These are phyloP conservation scores for Galago senegalensis DNA, from an alignment of 2,797 vertebrate species.

Conservation along the genomic window DNA sequence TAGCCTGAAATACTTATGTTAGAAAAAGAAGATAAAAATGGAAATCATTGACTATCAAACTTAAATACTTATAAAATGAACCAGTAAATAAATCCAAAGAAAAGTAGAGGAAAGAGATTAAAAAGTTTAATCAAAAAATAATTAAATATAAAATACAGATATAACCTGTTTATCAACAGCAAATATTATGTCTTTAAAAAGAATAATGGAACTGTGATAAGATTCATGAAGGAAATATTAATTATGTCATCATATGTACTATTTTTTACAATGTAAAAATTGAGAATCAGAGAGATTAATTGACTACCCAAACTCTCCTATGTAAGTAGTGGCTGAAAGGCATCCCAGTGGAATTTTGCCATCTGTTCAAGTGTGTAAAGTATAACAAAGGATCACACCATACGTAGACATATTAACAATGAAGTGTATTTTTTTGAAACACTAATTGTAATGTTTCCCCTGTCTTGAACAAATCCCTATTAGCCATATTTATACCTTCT, in stretches of 20 bases:
- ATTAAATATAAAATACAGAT: constrained; percentile 17
- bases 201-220: not conserved
- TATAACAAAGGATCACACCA: not conserved
- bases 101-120: not conserved
- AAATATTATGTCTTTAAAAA: not conserved
- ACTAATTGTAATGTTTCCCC: not conserved
- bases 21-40: not conserved
- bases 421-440: not conserved
- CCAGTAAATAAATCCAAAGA: not conserved
- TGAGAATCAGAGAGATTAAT: not conserved
- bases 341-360: not conserved
- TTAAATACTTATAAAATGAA: not conserved
- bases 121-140: not conserved
- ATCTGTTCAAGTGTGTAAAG: not conserved
- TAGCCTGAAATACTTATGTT: not conserved
- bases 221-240: not conserved
- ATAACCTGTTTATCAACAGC: not conserved
- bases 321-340: not conserved
- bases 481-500: not conserved
- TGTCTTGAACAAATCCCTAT: not conserved
- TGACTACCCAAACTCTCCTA: not conserved
- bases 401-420: not conserved
- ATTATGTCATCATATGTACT: not conserved
- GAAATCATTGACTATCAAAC: not conserved
- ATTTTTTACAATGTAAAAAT: not conserved